These are phyloP conservation scores for Phenganax subtilis DNA, from an alignment of 92 coral and sea anemone genomes.

Conservation along the genomic window DNA sequence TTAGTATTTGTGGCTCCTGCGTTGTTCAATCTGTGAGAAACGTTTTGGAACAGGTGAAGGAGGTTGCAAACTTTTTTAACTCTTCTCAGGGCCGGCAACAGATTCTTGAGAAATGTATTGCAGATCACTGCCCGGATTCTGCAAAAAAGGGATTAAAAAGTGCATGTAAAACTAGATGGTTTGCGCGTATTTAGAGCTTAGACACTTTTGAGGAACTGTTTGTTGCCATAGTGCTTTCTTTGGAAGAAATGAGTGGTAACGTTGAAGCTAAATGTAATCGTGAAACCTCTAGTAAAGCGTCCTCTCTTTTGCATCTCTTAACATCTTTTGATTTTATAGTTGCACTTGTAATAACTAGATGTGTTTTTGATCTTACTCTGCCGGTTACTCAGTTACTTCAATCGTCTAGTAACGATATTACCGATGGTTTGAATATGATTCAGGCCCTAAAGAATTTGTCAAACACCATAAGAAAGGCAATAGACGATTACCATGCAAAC, in stretches of 20 bases:
- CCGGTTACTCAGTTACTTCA: slow-evolving; percentile 12
- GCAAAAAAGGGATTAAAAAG: neutral
- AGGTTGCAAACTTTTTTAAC: slow-evolving; percentile 2
- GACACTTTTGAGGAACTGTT: slow-evolving; percentile 24
- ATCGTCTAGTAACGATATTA: slow-evolving; percentile 1
- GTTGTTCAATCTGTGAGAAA: slow-evolving; percentile 10
- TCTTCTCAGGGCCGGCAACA: neutral
- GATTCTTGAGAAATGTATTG: neutral
- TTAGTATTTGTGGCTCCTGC: neutral
- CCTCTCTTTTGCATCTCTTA: neutral
- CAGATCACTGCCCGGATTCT: slow-evolving; percentile 9
- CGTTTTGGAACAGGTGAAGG: slow-evolving; percentile 14
- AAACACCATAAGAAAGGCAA: neutral
- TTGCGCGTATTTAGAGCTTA: neutral
- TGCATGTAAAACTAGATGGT: slow-evolving; percentile 15
- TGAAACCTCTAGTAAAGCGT: slow-evolving; percentile 1
- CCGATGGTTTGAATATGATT: slow-evolving; percentile 22
- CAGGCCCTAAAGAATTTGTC: slow-evolving; percentile 19
- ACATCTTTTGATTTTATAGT: slow-evolving; percentile 25
- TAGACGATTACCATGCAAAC: slow-evolving; percentile 15
- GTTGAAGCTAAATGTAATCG: neutral
- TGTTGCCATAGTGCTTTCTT: neutral
- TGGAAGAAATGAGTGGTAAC: slow-evolving; percentile 3
- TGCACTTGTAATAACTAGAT: slow-evolving; percentile 18
- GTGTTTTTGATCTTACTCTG: slow-evolving; percentile 18